Evolutionary conservation across 2,113 vertebrate species (phyloP), one percentile per base, ranked within the genome.

Genomic region (Lasiurus cinereus): DNA sequence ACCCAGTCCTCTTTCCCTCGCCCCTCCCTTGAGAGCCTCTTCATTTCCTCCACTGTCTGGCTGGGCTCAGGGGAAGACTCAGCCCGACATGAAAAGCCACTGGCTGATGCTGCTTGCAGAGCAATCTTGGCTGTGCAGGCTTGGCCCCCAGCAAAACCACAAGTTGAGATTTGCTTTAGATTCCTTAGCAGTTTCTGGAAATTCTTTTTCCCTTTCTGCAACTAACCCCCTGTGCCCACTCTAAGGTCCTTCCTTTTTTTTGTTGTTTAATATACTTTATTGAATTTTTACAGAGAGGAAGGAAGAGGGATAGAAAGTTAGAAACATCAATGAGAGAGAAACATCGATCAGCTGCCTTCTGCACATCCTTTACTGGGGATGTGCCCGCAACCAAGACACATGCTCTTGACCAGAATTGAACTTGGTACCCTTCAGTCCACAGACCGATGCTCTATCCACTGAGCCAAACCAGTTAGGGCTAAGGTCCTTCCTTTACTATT

Each of bases 31-130:
- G 46, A 80, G 21, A 66, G 83, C 52, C 10, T 88, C 92, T 94
- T 79, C 70, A 70, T 90, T 97, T 97, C 96, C 96, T 97, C 83
- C 80, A 31, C 33, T 0, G 88, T 64, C 69, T 62, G 90, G 54
- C 91, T 76, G 74, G 14, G 29, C 54, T 50, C 83, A 16, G 76
- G 39, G 33, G 36, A n/a, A 74, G 56, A 15, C 46, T 46, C 70
- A 2, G 2, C n/a, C 31, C 31, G 0, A 66, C 39, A 33, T 59
- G 69, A 90, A 67, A 74, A 67, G 64, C 79, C 82, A 13, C 6
- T 1, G 36, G 48, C 48, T 56, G 83, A 15, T 6, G 22, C 12
- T 11, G 70, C 83, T 43, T 21, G 50, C 46, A 56, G 22, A 79
- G 73, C 36, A 8, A 9, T 54, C 82, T 69, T 36, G 6, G 46